These are phyloP conservation scores for Morinoia aosen DNA, from an alignment of 2,888 invertebrate genomes.

Conservation along the genomic window DNA sequence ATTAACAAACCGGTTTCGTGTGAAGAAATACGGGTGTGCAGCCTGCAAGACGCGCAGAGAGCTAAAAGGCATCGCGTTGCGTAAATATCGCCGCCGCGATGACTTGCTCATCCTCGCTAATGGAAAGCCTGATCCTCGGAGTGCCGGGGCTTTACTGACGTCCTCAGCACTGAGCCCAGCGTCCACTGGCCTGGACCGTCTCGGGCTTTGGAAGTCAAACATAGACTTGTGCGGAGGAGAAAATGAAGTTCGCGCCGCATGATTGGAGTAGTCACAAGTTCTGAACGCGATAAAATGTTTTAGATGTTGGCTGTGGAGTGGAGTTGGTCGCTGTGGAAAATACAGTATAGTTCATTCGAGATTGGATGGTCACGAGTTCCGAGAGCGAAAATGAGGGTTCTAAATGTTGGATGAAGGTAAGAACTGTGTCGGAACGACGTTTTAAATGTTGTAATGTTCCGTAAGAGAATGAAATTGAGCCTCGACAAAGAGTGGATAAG, in stretches of 20 bases:
- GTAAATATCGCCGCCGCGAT: background rate
- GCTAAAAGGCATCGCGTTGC: background rate
- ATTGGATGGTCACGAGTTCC: background rate
- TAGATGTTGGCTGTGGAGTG: too few species aligned
- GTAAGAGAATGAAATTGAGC: background rate
- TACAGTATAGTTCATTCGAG: background rate
- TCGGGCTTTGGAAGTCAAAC: background rate
- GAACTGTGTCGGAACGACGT: background rate
- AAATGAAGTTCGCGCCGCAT: background rate
- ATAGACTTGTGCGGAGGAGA: background rate
- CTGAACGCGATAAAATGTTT: too few species aligned
- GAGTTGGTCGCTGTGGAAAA: too few species aligned
- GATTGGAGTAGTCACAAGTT: background rate
- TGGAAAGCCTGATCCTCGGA: slow-evolving; percentile 26
- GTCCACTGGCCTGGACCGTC: background rate
- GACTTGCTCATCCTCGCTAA: slow-evolving; percentile 1
- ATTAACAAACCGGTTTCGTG: background rate
- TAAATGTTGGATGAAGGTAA: background rate
- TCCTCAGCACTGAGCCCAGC: background rate
- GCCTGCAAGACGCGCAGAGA: background rate
- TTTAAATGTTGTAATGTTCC: background rate
- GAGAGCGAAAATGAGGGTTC: background rate
- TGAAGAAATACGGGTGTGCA: background rate
- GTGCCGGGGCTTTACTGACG: background rate
- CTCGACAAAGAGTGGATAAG: background rate